Percentiles rank a stretch among this genome's conserved stretches.
These are phyloP conservation scores for Lophotriccus pileatus DNA, from an alignment of 2,797 vertebrate species.

Conservation along the genomic window DNA sequence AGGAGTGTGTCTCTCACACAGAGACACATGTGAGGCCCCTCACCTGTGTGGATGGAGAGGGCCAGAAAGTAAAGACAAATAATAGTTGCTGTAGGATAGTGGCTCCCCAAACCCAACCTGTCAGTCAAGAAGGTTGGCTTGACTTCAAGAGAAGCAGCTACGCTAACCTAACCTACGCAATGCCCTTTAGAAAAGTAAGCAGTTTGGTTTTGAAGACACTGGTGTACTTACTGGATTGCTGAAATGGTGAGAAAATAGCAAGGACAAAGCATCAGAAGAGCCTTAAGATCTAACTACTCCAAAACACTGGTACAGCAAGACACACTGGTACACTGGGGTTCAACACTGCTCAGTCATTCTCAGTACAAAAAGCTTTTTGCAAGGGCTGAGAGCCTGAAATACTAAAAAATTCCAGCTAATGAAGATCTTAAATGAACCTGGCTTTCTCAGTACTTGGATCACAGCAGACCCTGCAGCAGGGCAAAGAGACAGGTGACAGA, in stretches of 20 bases:
- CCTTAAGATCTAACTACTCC: not conserved
- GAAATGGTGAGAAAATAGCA: not conserved
- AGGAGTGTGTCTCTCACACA: too few species aligned
- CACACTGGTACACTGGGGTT: fast-evolving
- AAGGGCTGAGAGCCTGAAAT: not conserved
- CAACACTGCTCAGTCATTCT: not conserved
- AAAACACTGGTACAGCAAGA: not conserved
- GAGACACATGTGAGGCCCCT: not conserved
- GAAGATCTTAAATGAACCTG: not conserved
- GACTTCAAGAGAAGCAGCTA: not conserved
- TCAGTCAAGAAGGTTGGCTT: not conserved
- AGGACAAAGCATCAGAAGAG: not conserved
- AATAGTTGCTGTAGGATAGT: not conserved
- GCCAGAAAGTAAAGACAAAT: not conserved
- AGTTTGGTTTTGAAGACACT: not conserved
- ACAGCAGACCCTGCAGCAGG: not conserved
- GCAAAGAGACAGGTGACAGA: not conserved
- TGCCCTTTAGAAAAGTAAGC: not conserved
- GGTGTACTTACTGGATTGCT: not conserved
- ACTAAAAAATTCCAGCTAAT: not conserved
- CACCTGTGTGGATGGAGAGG: not conserved
- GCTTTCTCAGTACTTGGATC: not conserved
- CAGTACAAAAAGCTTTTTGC: not conserved
- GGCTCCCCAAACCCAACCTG: not conserved
- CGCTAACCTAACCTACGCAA: not conserved